A percentile compares a stretch with the other conserved stretches of the same genome.
These are phyloP conservation scores for Antheraea assamensis DNA, from an alignment of 2,888 invertebrate species.

Conservation along the genomic window DNA sequence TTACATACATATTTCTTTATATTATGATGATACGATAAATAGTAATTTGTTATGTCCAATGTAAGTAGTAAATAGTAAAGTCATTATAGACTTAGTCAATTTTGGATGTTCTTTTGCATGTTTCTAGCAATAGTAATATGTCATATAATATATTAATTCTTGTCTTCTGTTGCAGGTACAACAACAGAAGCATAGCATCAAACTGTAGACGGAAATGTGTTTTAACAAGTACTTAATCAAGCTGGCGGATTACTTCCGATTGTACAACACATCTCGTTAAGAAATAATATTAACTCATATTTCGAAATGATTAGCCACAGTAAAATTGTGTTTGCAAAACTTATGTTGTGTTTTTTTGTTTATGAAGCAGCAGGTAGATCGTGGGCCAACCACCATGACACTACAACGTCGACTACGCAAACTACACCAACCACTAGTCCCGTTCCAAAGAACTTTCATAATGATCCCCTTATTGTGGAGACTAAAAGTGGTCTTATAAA, in stretches of 20 bases:
- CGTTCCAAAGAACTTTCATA: constrained; percentile 75
- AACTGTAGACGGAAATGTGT: constrained; percentile 67
- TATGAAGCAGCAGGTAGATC: constrained; percentile 66
- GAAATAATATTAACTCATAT: constrained; percentile 32
- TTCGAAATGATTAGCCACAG: constrained; percentile 65
- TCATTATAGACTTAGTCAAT: too few species aligned
- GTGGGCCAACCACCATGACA: constrained; percentile 80
- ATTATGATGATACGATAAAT: constrained; percentile 47
- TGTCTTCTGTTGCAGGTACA: constrained; percentile 58
- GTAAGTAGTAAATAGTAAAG: too few species aligned
- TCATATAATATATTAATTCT: not conserved
- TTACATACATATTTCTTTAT: not conserved
- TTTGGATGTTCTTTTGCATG: too few species aligned
- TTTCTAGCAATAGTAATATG: not conserved
- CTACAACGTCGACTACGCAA: constrained; percentile 76
- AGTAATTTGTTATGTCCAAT: too few species aligned
- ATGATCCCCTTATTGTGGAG: constrained; percentile 91
- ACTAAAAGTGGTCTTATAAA: constrained; percentile 91
- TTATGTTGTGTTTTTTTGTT: constrained; percentile 63
- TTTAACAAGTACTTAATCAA: constrained; percentile 71
- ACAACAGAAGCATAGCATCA: constrained; percentile 31
- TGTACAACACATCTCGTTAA: constrained; percentile 59
- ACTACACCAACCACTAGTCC: constrained; percentile 75
- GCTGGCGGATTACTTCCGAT: constrained; percentile 72
- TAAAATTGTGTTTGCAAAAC: constrained; percentile 72